These are phyloP conservation scores for Ciconia stormi DNA, from an alignment of 2,113 vertebrate genomes.

Conservation along the genomic window DNA sequence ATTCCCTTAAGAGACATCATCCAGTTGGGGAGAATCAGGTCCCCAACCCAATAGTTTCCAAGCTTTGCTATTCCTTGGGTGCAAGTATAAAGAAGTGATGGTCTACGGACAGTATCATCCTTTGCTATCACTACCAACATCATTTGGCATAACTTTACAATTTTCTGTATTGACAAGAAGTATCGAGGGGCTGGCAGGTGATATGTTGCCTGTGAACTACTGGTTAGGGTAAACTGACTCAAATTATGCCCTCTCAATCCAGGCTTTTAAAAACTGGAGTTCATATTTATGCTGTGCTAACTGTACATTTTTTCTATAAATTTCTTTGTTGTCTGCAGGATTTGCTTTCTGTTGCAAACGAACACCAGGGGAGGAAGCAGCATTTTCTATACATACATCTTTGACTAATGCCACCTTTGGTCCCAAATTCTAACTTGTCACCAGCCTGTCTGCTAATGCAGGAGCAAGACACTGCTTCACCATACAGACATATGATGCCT, in stretches of 20 bases:
- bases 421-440: not conserved
- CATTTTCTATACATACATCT: not conserved
- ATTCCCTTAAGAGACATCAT: not conserved
- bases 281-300: not conserved
- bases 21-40: not conserved
- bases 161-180: not conserved
- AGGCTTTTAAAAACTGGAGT: not conserved
- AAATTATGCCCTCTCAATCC: not conserved
- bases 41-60: not conserved
- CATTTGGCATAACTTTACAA: not conserved
- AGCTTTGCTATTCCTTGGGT: not conserved
- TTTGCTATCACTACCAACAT: not conserved
- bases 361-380: not conserved
- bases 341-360: not conserved
- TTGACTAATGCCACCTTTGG: not conserved
- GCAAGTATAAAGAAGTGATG: not conserved
- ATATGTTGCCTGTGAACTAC: not conserved
- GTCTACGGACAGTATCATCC: not conserved
- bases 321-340: not conserved
- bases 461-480: not conserved
- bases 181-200: not conserved
- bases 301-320: not conserved
- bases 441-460: not conserved
- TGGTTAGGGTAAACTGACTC: not conserved
- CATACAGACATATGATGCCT: not conserved